Percentiles rank a stretch among this genome's conserved stretches.
phyloP scores from a whole-genome alignment of 1,140 invertebrate genomes.

The Chelonus insularis region DNA sequence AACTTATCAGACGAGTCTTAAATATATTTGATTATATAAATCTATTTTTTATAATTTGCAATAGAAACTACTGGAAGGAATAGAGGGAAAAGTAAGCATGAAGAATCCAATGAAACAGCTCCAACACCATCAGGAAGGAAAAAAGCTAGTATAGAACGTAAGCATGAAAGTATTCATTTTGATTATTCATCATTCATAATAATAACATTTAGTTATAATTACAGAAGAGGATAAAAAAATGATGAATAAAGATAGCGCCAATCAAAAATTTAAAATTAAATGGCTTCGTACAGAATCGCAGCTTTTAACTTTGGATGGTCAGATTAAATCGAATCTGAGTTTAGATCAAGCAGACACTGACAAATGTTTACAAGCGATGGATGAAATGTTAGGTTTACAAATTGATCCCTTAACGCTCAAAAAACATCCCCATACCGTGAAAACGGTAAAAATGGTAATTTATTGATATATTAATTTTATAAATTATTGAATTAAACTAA shows the following conservation, averaged over 20 bases:
- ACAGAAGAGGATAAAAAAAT: slow-evolving; percentile 61
- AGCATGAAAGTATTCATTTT: slow-evolving; percentile 38
- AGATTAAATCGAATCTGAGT: slow-evolving; percentile 71
- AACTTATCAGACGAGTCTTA: too few relatives aligned
- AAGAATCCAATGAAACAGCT: slow-evolving; percentile 51
- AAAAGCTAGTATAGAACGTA: slow-evolving; percentile 50
- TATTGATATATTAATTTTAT: slow-evolving; percentile 20
- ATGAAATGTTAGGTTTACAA: slow-evolving; percentile 66
- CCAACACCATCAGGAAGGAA: slow-evolving; percentile 41
- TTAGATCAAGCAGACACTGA: slow-evolving; percentile 69
- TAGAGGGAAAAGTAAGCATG: slow-evolving; percentile 49
- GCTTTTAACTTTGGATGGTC: slow-evolving; percentile 72
- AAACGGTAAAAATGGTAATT: slow-evolving; percentile 69
- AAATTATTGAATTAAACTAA: background rate
- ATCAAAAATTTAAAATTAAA: slow-evolving; percentile 51
- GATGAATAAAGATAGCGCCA: slow-evolving; percentile 44
- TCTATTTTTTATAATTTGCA: too few relatives aligned
- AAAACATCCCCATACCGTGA: slow-evolving; percentile 81
- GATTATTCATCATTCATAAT: background rate
- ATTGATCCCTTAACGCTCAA: slow-evolving; percentile 79
- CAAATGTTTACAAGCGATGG: slow-evolving; percentile 64
- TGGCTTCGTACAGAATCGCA: slow-evolving; percentile 72
- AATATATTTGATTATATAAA: too few relatives aligned
- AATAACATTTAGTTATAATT: slow-evolving; percentile 25
- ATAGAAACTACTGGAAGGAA: slow-evolving; percentile 48